Evolutionary conservation across 92 coral and sea anemone genomes (phyloP).

Genomic region (Siderastrea siderea): DNA sequence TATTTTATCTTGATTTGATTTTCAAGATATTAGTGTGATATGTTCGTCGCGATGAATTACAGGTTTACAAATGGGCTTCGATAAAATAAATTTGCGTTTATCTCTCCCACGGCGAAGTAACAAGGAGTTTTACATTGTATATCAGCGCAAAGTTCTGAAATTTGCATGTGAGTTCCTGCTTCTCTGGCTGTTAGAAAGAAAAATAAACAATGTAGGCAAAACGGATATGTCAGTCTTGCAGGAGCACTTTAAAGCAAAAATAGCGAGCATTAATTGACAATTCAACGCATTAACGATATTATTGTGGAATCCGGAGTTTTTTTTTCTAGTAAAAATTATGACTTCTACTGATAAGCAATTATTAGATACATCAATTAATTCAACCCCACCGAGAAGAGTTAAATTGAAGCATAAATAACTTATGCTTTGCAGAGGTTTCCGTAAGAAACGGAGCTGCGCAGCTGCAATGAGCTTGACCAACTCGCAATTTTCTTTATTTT

Average conservation of each 20-base stretch:
- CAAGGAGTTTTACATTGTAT: neutral
- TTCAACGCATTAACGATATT: neutral
- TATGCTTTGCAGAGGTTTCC: neutral
- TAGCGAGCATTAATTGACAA: neutral
- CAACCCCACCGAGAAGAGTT: neutral
- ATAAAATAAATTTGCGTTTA: neutral
- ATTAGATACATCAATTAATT: neutral
- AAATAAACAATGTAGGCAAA: neutral
- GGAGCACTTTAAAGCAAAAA: no score
- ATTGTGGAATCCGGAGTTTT: neutral
- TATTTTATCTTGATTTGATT: neutral
- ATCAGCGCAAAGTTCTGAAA: neutral
- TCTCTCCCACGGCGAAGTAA: conserved; percentile 17
- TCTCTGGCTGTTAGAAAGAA: neutral
- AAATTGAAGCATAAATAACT: neutral
- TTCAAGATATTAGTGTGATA: no score
- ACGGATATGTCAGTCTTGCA: conserved; percentile 3
- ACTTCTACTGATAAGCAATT: neutral
- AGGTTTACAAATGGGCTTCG: neutral
- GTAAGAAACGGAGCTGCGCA: no score
- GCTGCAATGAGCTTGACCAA: no score
- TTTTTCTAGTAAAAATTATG: neutral
- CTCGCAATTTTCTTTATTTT: no score
- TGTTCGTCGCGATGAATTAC: neutral
- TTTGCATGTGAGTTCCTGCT: conserved; percentile 13